These are phyloP conservation scores for Musca vetustissima DNA, from an alignment of 1,140 invertebrate genomes.

Conservation along the genomic window DNA sequence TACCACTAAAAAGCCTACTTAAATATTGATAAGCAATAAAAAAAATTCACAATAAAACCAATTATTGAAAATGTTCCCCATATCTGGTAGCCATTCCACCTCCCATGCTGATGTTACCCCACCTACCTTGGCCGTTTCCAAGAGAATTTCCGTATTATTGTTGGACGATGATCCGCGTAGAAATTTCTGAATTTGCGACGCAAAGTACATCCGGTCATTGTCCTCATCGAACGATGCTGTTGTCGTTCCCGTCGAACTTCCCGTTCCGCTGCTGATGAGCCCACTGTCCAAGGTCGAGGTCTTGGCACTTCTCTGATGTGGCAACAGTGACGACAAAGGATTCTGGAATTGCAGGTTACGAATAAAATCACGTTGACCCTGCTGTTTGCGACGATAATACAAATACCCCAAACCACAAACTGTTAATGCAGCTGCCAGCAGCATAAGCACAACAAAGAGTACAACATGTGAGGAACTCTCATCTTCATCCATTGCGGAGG, in stretches of 20 bases:
- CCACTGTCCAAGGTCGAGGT: conserved; percentile 7
- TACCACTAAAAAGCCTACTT: too few relatives aligned
- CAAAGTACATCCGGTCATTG: conserved; percentile 31
- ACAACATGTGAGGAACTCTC: background rate
- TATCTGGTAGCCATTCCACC: too few relatives aligned
- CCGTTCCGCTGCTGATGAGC: conserved; percentile 19
- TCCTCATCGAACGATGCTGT: conserved; percentile 33
- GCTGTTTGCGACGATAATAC: conserved; percentile 38
- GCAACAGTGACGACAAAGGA: conserved; percentile 40
- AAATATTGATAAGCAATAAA: too few relatives aligned
- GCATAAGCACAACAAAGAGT: conserved; percentile 3
- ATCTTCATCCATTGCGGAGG: background rate
- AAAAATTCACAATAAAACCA: too few relatives aligned
- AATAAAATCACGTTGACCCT: conserved; percentile 51
- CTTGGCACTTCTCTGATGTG: conserved; percentile 9
- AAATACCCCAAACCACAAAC: conserved; percentile 38
- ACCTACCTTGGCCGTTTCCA: conserved; percentile 37
- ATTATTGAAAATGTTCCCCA: too few relatives aligned
- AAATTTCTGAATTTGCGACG: conserved; percentile 35
- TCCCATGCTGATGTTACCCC: too few relatives aligned
- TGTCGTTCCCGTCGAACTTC: conserved; percentile 28
- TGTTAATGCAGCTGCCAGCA: conserved; percentile 26
- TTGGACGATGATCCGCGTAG: conserved; percentile 29
- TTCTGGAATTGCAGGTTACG: conserved; percentile 55
- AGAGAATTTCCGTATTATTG: conserved; percentile 37